These are phyloP conservation scores for Megathymus violae DNA, from an alignment of 1,140 invertebrate species.

Conservation along the genomic window DNA sequence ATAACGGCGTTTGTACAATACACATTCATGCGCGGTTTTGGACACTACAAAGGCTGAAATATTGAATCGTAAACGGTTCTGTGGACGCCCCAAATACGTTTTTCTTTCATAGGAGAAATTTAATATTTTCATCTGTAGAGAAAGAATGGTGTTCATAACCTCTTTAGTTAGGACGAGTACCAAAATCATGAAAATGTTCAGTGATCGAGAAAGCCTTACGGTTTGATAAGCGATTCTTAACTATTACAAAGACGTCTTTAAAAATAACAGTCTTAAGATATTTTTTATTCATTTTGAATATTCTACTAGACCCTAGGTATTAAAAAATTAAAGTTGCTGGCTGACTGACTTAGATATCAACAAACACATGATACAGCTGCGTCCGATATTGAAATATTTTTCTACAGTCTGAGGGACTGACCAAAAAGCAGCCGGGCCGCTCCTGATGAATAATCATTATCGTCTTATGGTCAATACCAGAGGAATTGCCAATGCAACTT, in stretches of 20 bases:
- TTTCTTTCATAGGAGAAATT: slow-evolving; percentile 20
- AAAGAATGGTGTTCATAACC: slow-evolving; percentile 15
- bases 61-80: slow-evolving; percentile 17
- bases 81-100: slow-evolving; percentile 21
- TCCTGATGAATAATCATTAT: too few species aligned
- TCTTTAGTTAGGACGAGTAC: slow-evolving; percentile 15
- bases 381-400: too few species aligned
- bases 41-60: slow-evolving; percentile 27
- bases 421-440: too few species aligned
- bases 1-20: slow-evolving; percentile 29
- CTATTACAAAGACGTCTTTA: slow-evolving; percentile 2
- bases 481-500: too few species aligned
- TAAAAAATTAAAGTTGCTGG: too few species aligned
- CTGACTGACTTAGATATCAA: too few species aligned
- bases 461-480: too few species aligned
- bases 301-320: too few species aligned
- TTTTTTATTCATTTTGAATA: too few species aligned
- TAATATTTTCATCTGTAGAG: slow-evolving; percentile 28
- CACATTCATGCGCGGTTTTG: slow-evolving; percentile 25
- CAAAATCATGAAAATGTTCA: slow-evolving; percentile 16
- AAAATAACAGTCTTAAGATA: slow-evolving; percentile 13
- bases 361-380: too few species aligned
- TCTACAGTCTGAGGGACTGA: too few species aligned
- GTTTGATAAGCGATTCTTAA: slow-evolving; percentile 19
- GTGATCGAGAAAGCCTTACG: slow-evolving; percentile 13